Evolutionary conservation across 1,140 invertebrate species (phyloP), one percentile per base, ranked within the genome.

Genomic region (Ptiloglossa arizonensis): DNA sequence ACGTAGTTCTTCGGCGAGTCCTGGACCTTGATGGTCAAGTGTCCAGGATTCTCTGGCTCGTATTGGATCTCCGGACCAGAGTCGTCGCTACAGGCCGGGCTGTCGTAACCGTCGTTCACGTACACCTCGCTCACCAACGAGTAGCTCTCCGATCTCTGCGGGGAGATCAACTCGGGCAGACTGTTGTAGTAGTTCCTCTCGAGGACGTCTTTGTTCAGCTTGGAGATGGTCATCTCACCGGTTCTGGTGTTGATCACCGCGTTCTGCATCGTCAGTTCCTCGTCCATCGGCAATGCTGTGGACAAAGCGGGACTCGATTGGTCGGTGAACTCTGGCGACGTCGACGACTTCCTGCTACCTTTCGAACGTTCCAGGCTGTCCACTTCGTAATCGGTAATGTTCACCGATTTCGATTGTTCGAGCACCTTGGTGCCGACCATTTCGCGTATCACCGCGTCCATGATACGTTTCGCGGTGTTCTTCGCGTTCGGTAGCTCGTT

Each of bases 1-100:
- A 95, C 94, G 76, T 96, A 95, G 87, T 95, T 95, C 84, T 95
- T 94, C 1, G 95, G 94, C 0, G 95, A 94, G 87, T 96, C 96
- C 88, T 96, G 95, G 1, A 97, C 95, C 90, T 96, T 96, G 73
- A 97, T 97, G 22, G 96, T 95, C 56, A 96, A 88, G 81, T 95
- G 95, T 2, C 96, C 95, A 5, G 95, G 95, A 85, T 94, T 94
- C 78, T 95, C 94, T 22, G 94, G 93, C 79, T 95, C 93, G 75
- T 94, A 93, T 44, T 93, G 91, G 3, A 94, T 94, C 81, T 94
- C 94, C 0, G 94, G 91, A 1, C 92, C 90, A 3, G 95, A 95
- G 80, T 94, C 94, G 67, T 95, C 94, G 24, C 95, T 95, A 44
- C 93, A 94, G 32, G 93, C 94, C 0, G 95, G 94, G 86, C 95